Conservation (phyloP, 2,888 invertebrate genomes). For the Plagodis pulveraria region DNA sequence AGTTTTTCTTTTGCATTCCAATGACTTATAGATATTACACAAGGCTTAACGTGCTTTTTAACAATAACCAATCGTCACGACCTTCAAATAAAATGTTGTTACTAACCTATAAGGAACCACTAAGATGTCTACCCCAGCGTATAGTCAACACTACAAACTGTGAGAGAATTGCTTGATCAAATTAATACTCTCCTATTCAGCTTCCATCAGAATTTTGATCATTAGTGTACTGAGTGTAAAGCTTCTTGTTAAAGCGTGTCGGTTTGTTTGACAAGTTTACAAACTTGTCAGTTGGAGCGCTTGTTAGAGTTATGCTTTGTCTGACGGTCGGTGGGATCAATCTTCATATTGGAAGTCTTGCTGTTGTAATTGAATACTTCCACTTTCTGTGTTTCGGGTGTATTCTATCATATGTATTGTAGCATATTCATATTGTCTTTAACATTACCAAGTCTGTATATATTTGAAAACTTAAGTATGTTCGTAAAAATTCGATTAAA, state of each 20-base stretch:
- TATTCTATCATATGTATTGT: no score
- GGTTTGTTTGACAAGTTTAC: conserved; percentile 40
- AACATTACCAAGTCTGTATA: no score
- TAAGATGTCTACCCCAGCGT: conserved; percentile 2
- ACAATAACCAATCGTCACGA: no score
- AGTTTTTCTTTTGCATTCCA: no score
- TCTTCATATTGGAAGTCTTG: conserved; percentile 11
- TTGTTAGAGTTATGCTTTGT: conserved; percentile 19
- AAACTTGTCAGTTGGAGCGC: conserved; percentile 14
- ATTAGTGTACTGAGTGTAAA: conserved; percentile 47
- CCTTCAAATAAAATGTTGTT: no score
- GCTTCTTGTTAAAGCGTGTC: conserved; percentile 46
- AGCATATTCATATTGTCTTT: no score
- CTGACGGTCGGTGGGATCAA: conserved; percentile 13
- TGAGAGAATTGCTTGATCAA: conserved; percentile 15
- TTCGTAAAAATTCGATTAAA: no score
- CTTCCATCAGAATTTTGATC: conserved; percentile 59
- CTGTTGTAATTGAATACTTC: conserved; percentile 3
- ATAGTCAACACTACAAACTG: conserved; percentile 9
- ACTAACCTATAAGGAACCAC: not conserved
- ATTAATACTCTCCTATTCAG: conserved; percentile 18
- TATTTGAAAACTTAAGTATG: no score
- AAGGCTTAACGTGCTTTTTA: no score
- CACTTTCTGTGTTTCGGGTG: no score
- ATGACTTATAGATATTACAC: no score